Conservation (phyloP, 1,140 invertebrate genomes). For the Formica exsecta region DNA sequence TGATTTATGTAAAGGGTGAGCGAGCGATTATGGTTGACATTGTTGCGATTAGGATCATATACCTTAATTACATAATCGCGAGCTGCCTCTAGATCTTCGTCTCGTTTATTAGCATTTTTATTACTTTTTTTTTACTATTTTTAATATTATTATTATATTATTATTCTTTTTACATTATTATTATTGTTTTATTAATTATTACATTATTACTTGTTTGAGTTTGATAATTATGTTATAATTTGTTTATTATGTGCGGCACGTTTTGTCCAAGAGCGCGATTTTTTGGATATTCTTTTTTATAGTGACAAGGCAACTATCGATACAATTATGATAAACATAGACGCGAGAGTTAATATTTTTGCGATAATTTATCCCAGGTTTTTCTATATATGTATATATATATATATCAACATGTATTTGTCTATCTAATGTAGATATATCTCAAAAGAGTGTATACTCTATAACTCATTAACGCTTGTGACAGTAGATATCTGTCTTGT, state of each 20-base stretch:
- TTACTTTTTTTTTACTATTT: conserved; percentile 30
- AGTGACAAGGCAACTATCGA: background rate
- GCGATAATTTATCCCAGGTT: background rate
- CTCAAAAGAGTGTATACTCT: conserved; percentile 57
- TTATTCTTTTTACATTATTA: conserved; percentile 25
- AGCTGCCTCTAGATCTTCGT: conserved; percentile 5
- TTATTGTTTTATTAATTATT: conserved; percentile 25
- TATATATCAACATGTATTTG: conserved; percentile 44
- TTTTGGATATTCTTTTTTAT: background rate
- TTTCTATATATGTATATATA: conserved; percentile 43
- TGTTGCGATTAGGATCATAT: conserved; percentile 46
- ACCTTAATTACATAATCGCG: conserved; percentile 26
- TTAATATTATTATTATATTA: conserved; percentile 28
- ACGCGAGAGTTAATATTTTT: background rate
- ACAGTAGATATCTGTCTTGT: conserved; percentile 84
- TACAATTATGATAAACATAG: background rate
- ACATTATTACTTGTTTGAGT: conserved; percentile 35
- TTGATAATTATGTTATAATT: conserved; percentile 64
- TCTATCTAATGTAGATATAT: conserved; percentile 59
- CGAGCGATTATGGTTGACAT: conserved; percentile 41
- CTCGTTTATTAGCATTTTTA: conserved; percentile 35
- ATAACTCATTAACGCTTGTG: conserved; percentile 79
- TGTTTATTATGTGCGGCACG: conserved; percentile 65
- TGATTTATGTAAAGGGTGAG: background rate
- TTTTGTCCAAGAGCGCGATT: conserved; percentile 62